Conservation (phyloP, 2,888 invertebrate genomes). For the Scotopteryx bipunctaria region DNA sequence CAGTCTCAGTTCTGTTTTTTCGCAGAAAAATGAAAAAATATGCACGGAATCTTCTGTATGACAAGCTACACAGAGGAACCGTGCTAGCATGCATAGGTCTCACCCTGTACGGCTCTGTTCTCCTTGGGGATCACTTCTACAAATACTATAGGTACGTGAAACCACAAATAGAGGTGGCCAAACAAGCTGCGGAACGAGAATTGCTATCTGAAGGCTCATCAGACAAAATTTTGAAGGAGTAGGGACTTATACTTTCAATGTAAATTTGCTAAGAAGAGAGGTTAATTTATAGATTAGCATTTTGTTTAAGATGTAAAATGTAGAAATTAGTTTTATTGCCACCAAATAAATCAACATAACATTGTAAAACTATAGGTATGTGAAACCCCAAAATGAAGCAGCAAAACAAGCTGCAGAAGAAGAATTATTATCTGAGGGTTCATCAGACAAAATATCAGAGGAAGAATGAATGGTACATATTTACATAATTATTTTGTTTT, state of each 20-base stretch:
- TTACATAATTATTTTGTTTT: too few species aligned
- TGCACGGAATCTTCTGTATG: constrained; percentile 65
- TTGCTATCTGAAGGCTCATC: constrained; percentile 77
- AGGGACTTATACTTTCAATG: constrained; percentile 1
- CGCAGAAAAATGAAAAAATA: constrained; percentile 80
- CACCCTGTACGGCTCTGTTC: constrained; percentile 60
- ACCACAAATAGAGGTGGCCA: constrained; percentile 67
- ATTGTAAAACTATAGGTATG: constrained; percentile 7
- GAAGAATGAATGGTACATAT: constrained; percentile 3
- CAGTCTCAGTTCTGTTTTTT: too few species aligned
- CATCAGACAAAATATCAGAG: constrained; percentile 10
- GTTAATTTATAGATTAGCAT: constrained; percentile 2
- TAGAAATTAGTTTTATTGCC: constrained; percentile 3
- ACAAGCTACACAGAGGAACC: constrained; percentile 74
- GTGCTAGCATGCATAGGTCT: constrained; percentile 74
- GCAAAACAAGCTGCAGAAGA: constrained; percentile 13
- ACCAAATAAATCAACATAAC: neutral
- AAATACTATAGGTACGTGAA: constrained; percentile 70
- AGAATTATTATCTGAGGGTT: constrained; percentile 18
- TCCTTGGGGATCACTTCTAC: constrained; percentile 66
- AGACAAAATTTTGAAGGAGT: constrained; percentile 57
- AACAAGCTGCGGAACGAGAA: constrained; percentile 67
- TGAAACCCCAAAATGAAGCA: constrained; percentile 16
- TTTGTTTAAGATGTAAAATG: constrained; percentile 12
- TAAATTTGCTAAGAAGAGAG: too few species aligned